A percentile compares a stretch with the other conserved stretches of the same genome.
These are phyloP conservation scores for Tricholaema leucomelas DNA, from an alignment of 2,113 vertebrate species.

Conservation along the genomic window DNA sequence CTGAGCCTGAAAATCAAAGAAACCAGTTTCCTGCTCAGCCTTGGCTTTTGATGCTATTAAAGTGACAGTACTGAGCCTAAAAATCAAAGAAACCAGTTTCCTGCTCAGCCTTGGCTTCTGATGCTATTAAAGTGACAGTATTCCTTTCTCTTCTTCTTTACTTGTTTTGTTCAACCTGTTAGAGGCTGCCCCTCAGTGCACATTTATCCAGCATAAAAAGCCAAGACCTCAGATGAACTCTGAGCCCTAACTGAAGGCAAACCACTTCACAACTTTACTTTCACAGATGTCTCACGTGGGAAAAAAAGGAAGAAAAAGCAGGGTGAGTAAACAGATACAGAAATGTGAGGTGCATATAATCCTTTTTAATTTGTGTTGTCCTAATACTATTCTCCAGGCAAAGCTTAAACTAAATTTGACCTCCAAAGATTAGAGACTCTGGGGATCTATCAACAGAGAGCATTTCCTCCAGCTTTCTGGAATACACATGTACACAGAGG, in stretches of 20 bases:
- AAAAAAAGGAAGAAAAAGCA: not conserved
- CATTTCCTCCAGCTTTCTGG: not conserved
- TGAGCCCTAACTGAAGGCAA: not conserved
- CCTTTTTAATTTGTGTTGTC: not conserved
- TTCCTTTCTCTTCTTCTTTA: not conserved
- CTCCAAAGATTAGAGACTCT: not conserved
- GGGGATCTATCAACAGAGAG: not conserved
- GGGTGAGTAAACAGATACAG: not conserved
- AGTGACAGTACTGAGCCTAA: too few species aligned
- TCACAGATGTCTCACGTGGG: not conserved
- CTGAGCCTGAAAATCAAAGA: too few species aligned
- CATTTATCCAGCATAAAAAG: not conserved
- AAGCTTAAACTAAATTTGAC: not conserved
- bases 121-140: not conserved
- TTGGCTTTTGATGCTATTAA: not conserved
- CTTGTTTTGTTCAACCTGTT: not conserved
- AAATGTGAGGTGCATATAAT: not conserved
- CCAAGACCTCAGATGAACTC: not conserved
- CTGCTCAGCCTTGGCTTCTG: not conserved
- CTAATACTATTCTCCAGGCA: not conserved
- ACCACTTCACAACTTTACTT: not conserved
- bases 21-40: not conserved
- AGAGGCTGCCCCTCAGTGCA: not conserved
- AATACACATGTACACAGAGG: not conserved
- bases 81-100: too few species aligned